Percentiles rank a stretch among this genome's conserved stretches.
Conservation (phyloP, 2,113 vertebrate species). For the Nesogale talazaci region DNA sequence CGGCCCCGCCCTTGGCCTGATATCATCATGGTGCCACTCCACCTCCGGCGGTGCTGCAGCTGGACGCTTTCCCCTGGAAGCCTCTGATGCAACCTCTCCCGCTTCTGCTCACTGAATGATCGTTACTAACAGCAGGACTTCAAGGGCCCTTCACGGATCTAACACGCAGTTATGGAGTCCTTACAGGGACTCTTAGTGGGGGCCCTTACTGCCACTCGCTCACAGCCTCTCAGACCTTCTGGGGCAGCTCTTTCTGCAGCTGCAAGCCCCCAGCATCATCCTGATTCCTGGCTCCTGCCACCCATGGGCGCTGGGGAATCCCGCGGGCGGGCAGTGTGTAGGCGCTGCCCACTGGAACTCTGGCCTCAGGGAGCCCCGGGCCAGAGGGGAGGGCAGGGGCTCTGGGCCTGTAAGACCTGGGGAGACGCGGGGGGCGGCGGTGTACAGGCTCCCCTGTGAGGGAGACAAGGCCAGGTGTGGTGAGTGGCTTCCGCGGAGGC, state of each 20-base stretch:
- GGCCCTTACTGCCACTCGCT: slow-evolving; percentile 39
- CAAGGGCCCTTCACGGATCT: slow-evolving; percentile 63
- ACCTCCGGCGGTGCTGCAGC: background rate
- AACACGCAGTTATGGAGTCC: slow-evolving; percentile 29
- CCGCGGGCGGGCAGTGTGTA: background rate
- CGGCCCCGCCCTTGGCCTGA: background rate
- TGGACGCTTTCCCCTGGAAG: background rate
- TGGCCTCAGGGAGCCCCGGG: no score
- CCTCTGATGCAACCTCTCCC: background rate
- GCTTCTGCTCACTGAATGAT: slow-evolving; percentile 56
- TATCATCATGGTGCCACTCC: background rate
- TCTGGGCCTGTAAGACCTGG: background rate
- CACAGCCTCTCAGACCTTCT: background rate
- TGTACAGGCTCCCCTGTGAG: no score
- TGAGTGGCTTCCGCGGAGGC: background rate
- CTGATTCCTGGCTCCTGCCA: background rate
- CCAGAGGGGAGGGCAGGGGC: background rate
- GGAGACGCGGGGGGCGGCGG: background rate
- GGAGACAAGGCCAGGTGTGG: background rate
- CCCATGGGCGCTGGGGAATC: background rate
- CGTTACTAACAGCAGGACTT: slow-evolving; percentile 12
- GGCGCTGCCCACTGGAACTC: background rate
- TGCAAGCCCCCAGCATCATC: background rate
- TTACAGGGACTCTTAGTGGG: background rate
- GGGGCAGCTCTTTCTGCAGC: background rate